Percentiles rank a stretch among this genome's conserved stretches.
phyloP scores from a whole-genome alignment of 1,140 invertebrate genomes.

The Danaus melanippus region DNA sequence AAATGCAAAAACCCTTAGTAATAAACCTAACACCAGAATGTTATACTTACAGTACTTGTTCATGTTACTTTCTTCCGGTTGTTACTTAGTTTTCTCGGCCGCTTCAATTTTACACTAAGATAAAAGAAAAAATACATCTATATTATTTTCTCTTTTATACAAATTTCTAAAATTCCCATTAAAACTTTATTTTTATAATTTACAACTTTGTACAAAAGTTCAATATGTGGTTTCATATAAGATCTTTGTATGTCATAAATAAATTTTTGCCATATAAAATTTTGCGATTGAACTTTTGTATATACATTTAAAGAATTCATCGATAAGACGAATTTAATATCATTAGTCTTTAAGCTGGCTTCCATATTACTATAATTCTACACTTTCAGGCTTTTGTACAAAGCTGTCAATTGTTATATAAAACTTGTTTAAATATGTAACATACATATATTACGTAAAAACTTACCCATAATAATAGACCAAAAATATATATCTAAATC shows the following conservation, averaged over 20 bases:
- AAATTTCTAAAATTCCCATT: not conserved
- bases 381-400: constrained; percentile 49
- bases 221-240: constrained; percentile 28
- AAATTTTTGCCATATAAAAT: constrained; percentile 3
- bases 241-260: not conserved
- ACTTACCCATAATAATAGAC: constrained; percentile 31
- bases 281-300: constrained; percentile 36
- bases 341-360: constrained; percentile 23
- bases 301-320: not conserved
- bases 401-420: constrained; percentile 37
- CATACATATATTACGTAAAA: not conserved
- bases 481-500: constrained; percentile 10
- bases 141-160: constrained; percentile 3
- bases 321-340: not conserved
- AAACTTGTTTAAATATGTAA: not conserved
- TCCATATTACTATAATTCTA: constrained; percentile 29
- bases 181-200: too few relatives aligned
- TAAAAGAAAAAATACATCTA: constrained; percentile 33
- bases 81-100: constrained; percentile 31
- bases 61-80: constrained; percentile 41
- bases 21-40: constrained; percentile 12
- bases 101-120: constrained; percentile 49
- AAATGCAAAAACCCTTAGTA: not conserved
- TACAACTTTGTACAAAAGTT: constrained; percentile 60
- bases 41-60: constrained; percentile 50